phyloP scores from a whole-genome alignment of 2,797 vertebrate species.

The Falco naumanni region DNA sequence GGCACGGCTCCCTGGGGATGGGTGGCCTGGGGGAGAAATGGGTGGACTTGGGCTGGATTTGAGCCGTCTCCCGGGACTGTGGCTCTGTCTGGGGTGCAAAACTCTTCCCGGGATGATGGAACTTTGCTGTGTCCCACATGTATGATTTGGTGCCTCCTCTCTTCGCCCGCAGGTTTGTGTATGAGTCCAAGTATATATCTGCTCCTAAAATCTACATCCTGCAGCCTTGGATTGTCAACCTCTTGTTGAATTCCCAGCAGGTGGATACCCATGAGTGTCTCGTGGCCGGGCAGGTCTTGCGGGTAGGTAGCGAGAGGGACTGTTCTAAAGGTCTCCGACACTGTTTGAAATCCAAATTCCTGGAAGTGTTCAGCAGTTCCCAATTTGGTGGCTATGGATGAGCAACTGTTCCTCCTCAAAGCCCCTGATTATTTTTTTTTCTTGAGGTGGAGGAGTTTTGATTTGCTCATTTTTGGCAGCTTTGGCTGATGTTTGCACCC shows the following conservation, averaged over 20 bases:
- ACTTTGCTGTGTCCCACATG: accelerated
- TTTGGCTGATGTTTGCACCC: not conserved
- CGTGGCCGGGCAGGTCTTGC: slow-evolving; percentile 48
- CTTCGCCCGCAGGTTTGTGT: not conserved
- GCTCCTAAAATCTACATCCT: not conserved
- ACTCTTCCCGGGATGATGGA: not conserved
- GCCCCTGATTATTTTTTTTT: not conserved
- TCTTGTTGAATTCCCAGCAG: slow-evolving; percentile 29
- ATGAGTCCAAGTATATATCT: not conserved
- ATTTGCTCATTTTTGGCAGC: not conserved
- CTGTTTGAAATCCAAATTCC: not conserved
- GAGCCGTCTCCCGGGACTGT: not conserved
- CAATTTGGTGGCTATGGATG: not conserved
- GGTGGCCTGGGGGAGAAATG: not conserved
- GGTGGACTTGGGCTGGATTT: not conserved
- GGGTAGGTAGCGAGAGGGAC: not conserved
- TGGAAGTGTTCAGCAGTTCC: accelerated
- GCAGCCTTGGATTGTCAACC: slow-evolving; percentile 43
- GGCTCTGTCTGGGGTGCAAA: not conserved
- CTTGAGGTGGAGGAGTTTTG: not conserved
- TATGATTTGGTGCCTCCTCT: not conserved
- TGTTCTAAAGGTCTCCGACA: not conserved
- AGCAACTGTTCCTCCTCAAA: not conserved
- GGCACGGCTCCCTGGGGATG: not conserved
- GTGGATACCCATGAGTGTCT: not conserved